Percentiles rank a stretch among this genome's conserved stretches.
Evolutionary conservation across 2,797 vertebrate species (phyloP).

Genomic region (Acanthopagrus latus): DNA sequence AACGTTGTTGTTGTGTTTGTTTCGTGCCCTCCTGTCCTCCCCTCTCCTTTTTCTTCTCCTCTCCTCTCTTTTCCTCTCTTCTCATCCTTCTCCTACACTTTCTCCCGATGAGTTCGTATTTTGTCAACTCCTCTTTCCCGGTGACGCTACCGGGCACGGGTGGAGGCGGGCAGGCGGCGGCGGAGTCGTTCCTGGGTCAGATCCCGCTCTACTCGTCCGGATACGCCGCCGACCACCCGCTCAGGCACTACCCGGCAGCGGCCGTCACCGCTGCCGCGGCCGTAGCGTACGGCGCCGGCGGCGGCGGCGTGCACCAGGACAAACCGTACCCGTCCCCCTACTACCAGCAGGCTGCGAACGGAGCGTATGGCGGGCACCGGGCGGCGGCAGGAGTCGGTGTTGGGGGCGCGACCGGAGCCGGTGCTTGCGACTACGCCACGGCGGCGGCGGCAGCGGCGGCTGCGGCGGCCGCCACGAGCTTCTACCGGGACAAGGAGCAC

Average conservation of each 20-base stretch:
- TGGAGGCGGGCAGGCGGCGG: slow-evolving; percentile 87
- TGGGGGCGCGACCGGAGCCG: slow-evolving; percentile 71
- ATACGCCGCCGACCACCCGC: slow-evolving; percentile 93
- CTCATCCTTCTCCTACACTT: slow-evolving; percentile 53
- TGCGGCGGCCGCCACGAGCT: slow-evolving; percentile 78
- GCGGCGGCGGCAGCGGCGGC: slow-evolving; percentile 71
- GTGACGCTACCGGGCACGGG: slow-evolving; percentile 91
- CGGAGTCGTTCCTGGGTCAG: slow-evolving; percentile 96
- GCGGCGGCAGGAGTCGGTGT: slow-evolving; percentile 54
- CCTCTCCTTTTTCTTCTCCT: slow-evolving; percentile 56
- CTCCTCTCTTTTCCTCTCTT: slow-evolving; percentile 15
- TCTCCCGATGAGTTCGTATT: slow-evolving; percentile 99
- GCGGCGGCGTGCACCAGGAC: slow-evolving; percentile 70
- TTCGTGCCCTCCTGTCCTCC: slow-evolving; percentile 67
- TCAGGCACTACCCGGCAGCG: slow-evolving; percentile 92
- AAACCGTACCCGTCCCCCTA: slow-evolving; percentile 85
- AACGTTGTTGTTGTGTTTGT: slow-evolving; percentile 76
- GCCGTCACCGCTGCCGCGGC: slow-evolving; percentile 89
- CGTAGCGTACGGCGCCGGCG: slow-evolving; percentile 86
- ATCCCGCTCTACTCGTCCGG: slow-evolving; percentile 96
- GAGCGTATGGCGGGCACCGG: slow-evolving; percentile 88
- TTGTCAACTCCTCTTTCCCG: slow-evolving; percentile 99
- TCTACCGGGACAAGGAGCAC: slow-evolving; percentile 94
- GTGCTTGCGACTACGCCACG: slow-evolving; percentile 91
- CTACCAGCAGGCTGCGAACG: slow-evolving; percentile 90